Conservation (phyloP, 2,888 invertebrate genomes). For the Nematopogon swammerdamellus region DNA sequence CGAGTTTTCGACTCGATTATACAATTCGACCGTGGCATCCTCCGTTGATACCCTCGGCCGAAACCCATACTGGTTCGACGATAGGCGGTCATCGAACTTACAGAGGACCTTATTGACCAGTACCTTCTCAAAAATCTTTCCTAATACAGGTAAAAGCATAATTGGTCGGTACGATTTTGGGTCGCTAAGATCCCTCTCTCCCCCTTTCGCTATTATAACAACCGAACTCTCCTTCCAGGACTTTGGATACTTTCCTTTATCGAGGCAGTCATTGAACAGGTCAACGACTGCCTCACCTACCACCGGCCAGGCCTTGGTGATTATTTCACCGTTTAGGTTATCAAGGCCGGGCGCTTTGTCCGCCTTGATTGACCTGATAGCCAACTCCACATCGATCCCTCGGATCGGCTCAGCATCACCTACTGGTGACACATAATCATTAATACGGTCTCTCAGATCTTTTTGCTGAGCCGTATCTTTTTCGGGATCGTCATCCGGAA, state of each 20-base stretch:
- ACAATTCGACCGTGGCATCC: conserved; percentile 11
- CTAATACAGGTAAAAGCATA: conserved; percentile 16
- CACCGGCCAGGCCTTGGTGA: conserved; percentile 3
- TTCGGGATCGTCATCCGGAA: too few relatives aligned
- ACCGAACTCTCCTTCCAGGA: conserved; percentile 15
- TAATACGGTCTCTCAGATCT: too few relatives aligned
- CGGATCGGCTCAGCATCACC: too few relatives aligned
- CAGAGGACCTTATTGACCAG: conserved; percentile 13
- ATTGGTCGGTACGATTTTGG: conserved; percentile 18
- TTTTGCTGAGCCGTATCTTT: too few relatives aligned
- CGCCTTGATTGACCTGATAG: too few relatives aligned
- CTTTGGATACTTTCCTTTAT: conserved; percentile 12
- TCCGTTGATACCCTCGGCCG: conserved; percentile 14
- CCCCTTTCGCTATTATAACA: conserved; percentile 15
- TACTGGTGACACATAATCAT: too few relatives aligned
- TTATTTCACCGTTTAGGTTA: conserved; percentile 13
- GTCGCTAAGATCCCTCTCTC: conserved; percentile 12
- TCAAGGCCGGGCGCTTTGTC: conserved; percentile 19
- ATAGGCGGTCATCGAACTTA: conserved; percentile 4
- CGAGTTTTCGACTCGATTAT: background rate
- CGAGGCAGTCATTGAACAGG: too few relatives aligned
- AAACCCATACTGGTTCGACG: conserved; percentile 19
- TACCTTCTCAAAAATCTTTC: conserved; percentile 18
- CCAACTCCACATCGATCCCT: too few relatives aligned
- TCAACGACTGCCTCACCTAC: too few relatives aligned